Evolutionary conservation across 1,140 invertebrate genomes (phyloP).

Genomic region (Ips nitidus): DNA sequence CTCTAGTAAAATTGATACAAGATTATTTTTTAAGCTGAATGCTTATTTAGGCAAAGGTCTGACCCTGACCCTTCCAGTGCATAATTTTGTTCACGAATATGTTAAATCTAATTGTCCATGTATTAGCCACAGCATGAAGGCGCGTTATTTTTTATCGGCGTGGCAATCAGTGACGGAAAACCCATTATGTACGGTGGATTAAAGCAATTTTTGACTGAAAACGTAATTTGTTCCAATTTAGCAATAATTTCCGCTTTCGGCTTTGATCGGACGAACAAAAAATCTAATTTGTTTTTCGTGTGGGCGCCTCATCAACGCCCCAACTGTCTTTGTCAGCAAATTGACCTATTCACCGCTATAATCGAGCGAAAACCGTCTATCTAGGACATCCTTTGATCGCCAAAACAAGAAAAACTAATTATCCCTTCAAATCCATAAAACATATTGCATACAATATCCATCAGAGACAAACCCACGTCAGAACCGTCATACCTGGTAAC

Average conservation of each 20-base stretch:
- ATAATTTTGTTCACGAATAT: conserved; percentile 21
- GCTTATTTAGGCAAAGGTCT: no score
- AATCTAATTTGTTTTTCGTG: conserved; percentile 16
- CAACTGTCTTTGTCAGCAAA: conserved; percentile 4
- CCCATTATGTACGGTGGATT: conserved; percentile 32
- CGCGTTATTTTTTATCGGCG: conserved; percentile 29
- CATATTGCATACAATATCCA: no score
- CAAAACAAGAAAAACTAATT: not conserved
- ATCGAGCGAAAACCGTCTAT: not conserved
- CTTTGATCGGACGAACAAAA: conserved; percentile 3
- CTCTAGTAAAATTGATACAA: no score
- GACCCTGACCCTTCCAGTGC: no score
- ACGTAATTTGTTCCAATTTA: conserved; percentile 37
- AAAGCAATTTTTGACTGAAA: conserved; percentile 36
- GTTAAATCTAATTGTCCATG: conserved; percentile 30
- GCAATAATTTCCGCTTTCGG: conserved; percentile 33
- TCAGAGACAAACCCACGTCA: no score
- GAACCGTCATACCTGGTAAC: no score
- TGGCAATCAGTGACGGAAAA: conserved; percentile 30
- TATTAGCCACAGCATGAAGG: conserved; percentile 18
- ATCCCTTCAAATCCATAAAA: no score
- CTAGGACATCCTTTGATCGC: conserved; percentile 11
- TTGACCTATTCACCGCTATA: conserved; percentile 4
- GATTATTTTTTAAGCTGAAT: no score
- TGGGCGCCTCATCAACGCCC: conserved; percentile 7